Evolutionary conservation across 1,140 invertebrate genomes (phyloP), one percentile per base, ranked within the genome.

Genomic region (Brachionus rotundiformis): DNA sequence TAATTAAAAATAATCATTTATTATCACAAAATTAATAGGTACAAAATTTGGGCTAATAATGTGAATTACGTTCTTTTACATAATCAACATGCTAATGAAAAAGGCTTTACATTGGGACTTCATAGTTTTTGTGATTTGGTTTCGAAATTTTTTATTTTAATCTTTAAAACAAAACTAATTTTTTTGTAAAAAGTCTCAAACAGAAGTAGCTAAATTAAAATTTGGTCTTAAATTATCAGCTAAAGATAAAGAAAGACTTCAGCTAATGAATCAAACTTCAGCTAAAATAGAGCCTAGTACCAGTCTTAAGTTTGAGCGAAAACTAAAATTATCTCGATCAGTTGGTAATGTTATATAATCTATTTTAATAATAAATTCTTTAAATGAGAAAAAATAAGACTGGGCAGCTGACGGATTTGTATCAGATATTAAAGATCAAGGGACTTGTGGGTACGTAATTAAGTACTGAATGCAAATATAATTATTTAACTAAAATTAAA

Each of bases 351-450:
- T 7, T 36, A 36, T 16, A 39, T 7, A 71, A 16, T 36, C 31
- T 19, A 27, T 27, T 27, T 2, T 27, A 8, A 63, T 63, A 0
- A 27, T 8, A 29, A 27, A 27, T 63, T 63, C 29, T 39, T 16
- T 11, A 1, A 31, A 11, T 16, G 6, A 19, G 27, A 13, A 13
- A 1, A 10, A 8, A 25, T n/a, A 65, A 81, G 95, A 98, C 88
- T 98, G 95, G 95, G 92, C 95, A 84, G 86, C 96, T 0, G 92
- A 90, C 85, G 87, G 87, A 31, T 95, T 95, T 84, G 95, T 98
- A 0, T 96, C 94, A 1, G 95, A 94, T 0, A 93, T 97, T 0
- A 96, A 96, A 91, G 93, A 96, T 91, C 94, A 97, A 89, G 80
- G 80, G 23, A 44, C 29, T 29, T 87, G 87, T 83, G 86, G 86